Evolutionary conservation across 1,140 invertebrate species (phyloP).

Genomic region (Chelonus insularis): DNA sequence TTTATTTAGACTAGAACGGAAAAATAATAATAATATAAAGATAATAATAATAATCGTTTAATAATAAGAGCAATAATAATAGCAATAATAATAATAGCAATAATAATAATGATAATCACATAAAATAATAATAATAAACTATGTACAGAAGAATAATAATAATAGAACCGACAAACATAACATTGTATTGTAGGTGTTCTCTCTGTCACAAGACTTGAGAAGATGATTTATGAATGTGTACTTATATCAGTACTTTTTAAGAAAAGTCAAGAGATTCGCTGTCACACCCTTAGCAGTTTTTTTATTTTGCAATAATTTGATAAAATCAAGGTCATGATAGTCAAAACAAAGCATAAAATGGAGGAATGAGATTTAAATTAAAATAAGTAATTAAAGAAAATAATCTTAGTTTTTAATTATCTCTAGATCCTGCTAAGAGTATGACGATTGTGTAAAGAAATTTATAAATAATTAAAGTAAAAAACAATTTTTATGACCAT

Average conservation of each 20-base stretch:
- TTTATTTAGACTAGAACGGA: constrained; percentile 59
- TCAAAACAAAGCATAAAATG: too few relatives aligned
- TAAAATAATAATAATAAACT: constrained; percentile 50
- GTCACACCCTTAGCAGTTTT: too few relatives aligned
- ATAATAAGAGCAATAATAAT: constrained; percentile 44
- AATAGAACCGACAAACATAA: constrained; percentile 51
- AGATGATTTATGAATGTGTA: constrained; percentile 17
- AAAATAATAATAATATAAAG: constrained; percentile 36
- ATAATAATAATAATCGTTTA: constrained; percentile 38
- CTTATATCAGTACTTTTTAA: constrained; percentile 2
- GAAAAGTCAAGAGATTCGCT: too few relatives aligned
- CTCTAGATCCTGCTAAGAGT: too few relatives aligned
- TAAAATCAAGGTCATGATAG: too few relatives aligned
- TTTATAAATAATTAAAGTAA: too few relatives aligned
- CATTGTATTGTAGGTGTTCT: constrained; percentile 41
- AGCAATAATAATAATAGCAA: constrained; percentile 49
- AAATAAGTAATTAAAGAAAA: too few relatives aligned
- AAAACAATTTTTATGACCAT: too few relatives aligned
- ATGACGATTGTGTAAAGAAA: too few relatives aligned
- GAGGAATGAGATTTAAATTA: too few relatives aligned
- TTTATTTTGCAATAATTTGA: too few relatives aligned
- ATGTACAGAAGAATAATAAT: constrained; percentile 44
- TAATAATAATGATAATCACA: constrained; percentile 40
- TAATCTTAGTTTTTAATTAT: too few relatives aligned
- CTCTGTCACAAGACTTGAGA: constrained; percentile 30